A percentile compares a stretch with the other conserved stretches of the same genome.
Evolutionary conservation across 1,140 invertebrate genomes (phyloP).

Genomic region (Drosophila auraria): DNA sequence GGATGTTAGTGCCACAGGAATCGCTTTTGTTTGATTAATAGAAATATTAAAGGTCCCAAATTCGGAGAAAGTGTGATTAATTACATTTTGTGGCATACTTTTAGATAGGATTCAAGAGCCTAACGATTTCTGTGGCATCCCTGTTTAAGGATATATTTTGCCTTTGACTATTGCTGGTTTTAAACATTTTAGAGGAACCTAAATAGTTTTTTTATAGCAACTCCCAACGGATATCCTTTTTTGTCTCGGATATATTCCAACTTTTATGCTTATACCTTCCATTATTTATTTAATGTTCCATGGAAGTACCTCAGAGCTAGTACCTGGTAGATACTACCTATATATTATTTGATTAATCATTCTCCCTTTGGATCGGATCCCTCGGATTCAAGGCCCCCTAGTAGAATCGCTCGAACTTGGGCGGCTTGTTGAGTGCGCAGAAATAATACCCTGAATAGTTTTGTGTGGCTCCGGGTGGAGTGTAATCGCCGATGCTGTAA

Average conservation of each 20-base stretch:
- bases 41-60: not conserved
- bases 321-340: constrained; percentile 29
- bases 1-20: not conserved
- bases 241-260: not conserved
- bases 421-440: constrained; percentile 84
- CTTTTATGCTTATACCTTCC: not conserved
- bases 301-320: not conserved
- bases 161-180: too few relatives aligned
- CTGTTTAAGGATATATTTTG: not conserved
- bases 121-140: not conserved
- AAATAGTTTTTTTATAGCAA: not conserved
- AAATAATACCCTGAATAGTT: constrained; percentile 85
- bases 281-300: not conserved
- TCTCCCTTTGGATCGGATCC: not conserved
- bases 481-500: constrained; percentile 83
- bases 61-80: not conserved
- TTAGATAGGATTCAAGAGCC: not conserved
- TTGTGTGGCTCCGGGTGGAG: constrained; percentile 84
- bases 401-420: constrained; percentile 83
- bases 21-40: too few relatives aligned
- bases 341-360: not conserved
- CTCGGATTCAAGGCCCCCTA: constrained; percentile 35
- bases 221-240: not conserved
- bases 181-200: not conserved
- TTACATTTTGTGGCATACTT: not conserved